Percentiles rank a stretch among this genome's conserved stretches.
Evolutionary conservation across 2,888 invertebrate genomes (phyloP).

Genomic region (Apoda limacodes): DNA sequence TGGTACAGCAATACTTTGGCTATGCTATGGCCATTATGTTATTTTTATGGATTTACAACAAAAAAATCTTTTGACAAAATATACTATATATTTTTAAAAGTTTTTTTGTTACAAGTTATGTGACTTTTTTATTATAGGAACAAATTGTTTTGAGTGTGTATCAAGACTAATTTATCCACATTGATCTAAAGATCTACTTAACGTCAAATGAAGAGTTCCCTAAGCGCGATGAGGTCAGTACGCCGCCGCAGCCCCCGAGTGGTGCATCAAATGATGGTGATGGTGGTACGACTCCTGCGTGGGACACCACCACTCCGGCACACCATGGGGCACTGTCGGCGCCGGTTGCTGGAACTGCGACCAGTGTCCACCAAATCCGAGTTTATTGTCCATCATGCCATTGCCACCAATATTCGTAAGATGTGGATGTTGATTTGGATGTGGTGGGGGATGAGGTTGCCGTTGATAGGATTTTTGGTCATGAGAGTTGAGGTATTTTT

Average conservation of each 20-base stretch:
- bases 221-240: slow-evolving; percentile 77
- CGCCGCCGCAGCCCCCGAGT: slow-evolving; percentile 78
- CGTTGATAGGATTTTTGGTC: slow-evolving; percentile 79
- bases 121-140: too few relatives aligned
- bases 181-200: slow-evolving; percentile 15
- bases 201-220: slow-evolving; percentile 63
- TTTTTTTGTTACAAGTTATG: too few relatives aligned
- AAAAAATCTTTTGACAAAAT: too few relatives aligned
- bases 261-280: slow-evolving; percentile 75
- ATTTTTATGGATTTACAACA: too few relatives aligned
- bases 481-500: slow-evolving; percentile 62
- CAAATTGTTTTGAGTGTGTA: too few relatives aligned
- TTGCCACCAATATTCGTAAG: slow-evolving; percentile 70
- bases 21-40: too few relatives aligned
- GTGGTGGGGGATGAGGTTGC: slow-evolving; percentile 58
- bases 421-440: slow-evolving; percentile 45
- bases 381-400: slow-evolving; percentile 68
- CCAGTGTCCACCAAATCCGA: slow-evolving; percentile 80
- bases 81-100: too few relatives aligned
- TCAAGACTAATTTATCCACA: slow-evolving; percentile 2
- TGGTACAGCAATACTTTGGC: too few relatives aligned
- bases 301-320: slow-evolving; percentile 64
- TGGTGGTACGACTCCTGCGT: slow-evolving; percentile 63
- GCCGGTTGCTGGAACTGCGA: slow-evolving; percentile 75
- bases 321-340: slow-evolving; percentile 71